Base-by-base conservation (phyloP, 2,797 vertebrate genomes). In the Sebastes itinus region DNA sequence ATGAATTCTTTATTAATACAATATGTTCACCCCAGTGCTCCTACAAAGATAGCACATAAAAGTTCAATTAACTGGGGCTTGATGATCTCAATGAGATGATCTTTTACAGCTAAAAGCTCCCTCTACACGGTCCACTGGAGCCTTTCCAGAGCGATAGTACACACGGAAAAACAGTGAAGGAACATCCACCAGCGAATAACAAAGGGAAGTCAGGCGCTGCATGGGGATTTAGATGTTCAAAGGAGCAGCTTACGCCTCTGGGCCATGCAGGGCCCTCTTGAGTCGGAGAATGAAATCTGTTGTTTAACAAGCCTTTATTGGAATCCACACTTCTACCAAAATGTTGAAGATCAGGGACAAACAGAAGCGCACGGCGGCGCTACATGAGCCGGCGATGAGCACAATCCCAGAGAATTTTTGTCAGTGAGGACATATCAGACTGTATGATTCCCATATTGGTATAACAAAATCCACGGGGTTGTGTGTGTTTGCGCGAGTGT, bases 271-370 rank as follows among this genome's bases (percentile, higher is more conserved):
- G 87, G 85, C 82, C 87, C 88, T 88, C 86, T 89, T 75, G 91
- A 92, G 91, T 91, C 80, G 6, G 75, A 85, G 91, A 92, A 90
- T 90, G 84, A 92, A 92, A 91, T 88, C 70, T 91, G 92, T 93
- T 94, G 92, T 92, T 93, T 88, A 91, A 94, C 90, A 89, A 94
- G 91, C 92, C 86, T 91, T 93, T 93, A 94, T 89, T 93, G 92
- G 90, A 93, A 94, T 93, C 92, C 90, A 92, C 90, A 92, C 83
- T 90, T 91, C 88, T 76, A 80, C 91, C 83, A 87, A 89, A 92
- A 86, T 90, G 85, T 90, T 88, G 83, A 87, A 89, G 93, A 92
- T 94, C 86, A 91, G 92, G 90, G 92, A 93, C 92, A 93, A 93
- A 92, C 92, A 92, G 73, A 74, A 87, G 81, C 80, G 84, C 87